Evolutionary conservation across 2,888 invertebrate species (phyloP).

Genomic region (Anaspis maculata): DNA sequence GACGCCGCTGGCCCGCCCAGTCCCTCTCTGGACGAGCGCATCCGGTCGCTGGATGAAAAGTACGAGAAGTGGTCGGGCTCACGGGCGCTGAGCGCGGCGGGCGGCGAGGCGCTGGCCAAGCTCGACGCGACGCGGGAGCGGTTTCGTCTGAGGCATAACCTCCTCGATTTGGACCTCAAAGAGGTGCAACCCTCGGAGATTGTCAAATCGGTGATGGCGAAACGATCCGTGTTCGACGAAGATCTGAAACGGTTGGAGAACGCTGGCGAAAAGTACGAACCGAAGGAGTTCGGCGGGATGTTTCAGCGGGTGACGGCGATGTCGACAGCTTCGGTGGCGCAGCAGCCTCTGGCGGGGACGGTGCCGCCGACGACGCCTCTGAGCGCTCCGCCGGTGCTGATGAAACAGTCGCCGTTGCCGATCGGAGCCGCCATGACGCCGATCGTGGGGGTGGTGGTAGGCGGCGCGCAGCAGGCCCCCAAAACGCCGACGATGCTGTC

Average conservation of each 20-base stretch:
- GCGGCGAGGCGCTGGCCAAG: conserved; percentile 46
- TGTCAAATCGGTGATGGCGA: conserved; percentile 83
- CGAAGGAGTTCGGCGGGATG: conserved; percentile 45
- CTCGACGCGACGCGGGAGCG: conserved; percentile 49
- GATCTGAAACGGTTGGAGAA: conserved; percentile 88
- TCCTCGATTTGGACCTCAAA: conserved; percentile 62
- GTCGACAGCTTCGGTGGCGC: conserved; percentile 11
- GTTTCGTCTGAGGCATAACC: conserved; percentile 57
- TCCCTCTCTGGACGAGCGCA: conserved; percentile 82
- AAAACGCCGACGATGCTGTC: conserved; percentile 37
- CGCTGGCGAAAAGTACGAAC: conserved; percentile 75
- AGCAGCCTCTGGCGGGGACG: conserved; percentile 4
- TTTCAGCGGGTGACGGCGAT: conserved; percentile 7
- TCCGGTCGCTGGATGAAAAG: conserved; percentile 86
- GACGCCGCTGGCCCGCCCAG: conserved; percentile 55
- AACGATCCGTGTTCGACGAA: conserved; percentile 92
- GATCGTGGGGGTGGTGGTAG: conserved; percentile 17
- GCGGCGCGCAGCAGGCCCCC: too few relatives aligned
- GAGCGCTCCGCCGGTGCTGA: conserved; percentile 7
- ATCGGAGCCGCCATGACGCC: too few relatives aligned
- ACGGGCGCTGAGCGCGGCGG: conserved; percentile 51
- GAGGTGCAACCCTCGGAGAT: conserved; percentile 83
- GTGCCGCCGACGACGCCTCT: conserved; percentile 7
- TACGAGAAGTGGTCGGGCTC: conserved; percentile 83
- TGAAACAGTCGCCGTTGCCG: conserved; percentile 16